These are phyloP conservation scores for Drosophila engyochracea DNA, from an alignment of 2,888 invertebrate genomes.

Conservation along the genomic window DNA sequence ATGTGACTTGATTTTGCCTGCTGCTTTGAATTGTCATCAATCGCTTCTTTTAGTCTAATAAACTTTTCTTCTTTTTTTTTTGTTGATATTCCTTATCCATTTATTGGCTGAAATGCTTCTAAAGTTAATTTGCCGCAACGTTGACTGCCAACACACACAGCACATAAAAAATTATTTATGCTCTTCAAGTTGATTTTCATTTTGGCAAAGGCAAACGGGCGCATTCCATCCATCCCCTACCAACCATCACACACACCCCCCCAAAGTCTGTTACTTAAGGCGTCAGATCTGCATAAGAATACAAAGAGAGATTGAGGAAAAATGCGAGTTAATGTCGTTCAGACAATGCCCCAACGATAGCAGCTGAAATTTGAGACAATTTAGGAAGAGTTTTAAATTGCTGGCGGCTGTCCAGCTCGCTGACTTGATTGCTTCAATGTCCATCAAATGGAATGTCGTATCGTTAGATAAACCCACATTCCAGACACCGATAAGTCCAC, in stretches of 20 bases:
- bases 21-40: constrained; percentile 47
- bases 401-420: constrained; percentile 45
- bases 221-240: background rate
- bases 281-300: constrained; percentile 65
- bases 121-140: constrained; percentile 71
- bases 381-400: constrained; percentile 69
- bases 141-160: constrained; percentile 44
- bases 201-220: constrained; percentile 16
- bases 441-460: constrained; percentile 49
- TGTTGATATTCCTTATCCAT: constrained; percentile 42
- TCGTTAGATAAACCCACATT: constrained; percentile 51
- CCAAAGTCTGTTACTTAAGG: constrained; percentile 40
- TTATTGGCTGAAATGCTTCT: constrained; percentile 53
- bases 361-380: constrained; percentile 73
- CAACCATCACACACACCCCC: background rate
- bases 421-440: constrained; percentile 35
- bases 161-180: constrained; percentile 73
- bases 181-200: constrained; percentile 43
- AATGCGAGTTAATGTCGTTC: constrained; percentile 66
- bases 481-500: constrained; percentile 32
- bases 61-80: constrained; percentile 16
- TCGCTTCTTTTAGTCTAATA: constrained; percentile 57
- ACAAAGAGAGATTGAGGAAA: constrained; percentile 8
- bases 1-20: constrained; percentile 19
- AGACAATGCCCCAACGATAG: constrained; percentile 47